Evolutionary conservation across 2,888 invertebrate genomes (phyloP).

Genomic region (Tineola bisselliella): DNA sequence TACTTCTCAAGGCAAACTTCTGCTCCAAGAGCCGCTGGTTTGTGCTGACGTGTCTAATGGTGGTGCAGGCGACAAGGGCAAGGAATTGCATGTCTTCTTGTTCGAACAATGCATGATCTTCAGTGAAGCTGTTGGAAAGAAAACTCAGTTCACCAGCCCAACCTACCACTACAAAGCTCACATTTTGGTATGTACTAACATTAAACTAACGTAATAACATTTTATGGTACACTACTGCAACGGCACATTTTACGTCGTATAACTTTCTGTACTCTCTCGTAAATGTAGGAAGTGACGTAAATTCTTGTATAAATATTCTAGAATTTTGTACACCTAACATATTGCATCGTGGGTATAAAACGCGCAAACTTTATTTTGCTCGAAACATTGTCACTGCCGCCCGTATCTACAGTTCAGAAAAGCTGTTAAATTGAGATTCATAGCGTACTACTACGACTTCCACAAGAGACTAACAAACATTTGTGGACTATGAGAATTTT

Average conservation of each 20-base stretch:
- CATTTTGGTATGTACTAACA: slow-evolving; percentile 77
- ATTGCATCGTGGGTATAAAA: background rate
- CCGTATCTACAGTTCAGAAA: background rate
- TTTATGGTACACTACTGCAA: background rate
- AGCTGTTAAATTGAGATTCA: background rate
- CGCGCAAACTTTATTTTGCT: background rate
- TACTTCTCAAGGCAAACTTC: slow-evolving; percentile 93
- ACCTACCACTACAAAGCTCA: slow-evolving; percentile 96
- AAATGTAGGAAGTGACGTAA: no score
- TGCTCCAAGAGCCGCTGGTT: slow-evolving; percentile 83
- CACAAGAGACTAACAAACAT: background rate
- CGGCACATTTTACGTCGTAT: no score
- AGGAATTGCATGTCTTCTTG: slow-evolving; percentile 94
- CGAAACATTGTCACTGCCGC: background rate
- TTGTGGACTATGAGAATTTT: background rate
- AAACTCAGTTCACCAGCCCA: slow-evolving; percentile 92
- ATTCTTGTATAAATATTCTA: no score
- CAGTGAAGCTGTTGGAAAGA: slow-evolving; percentile 92
- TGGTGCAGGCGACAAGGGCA: slow-evolving; percentile 38
- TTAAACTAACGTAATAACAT: background rate
- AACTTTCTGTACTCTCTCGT: no score
- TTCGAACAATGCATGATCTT: slow-evolving; percentile 98
- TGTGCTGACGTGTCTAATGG: slow-evolving; percentile 73
- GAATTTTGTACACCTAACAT: background rate
- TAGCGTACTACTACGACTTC: background rate